Evolutionary conservation across 2,113 vertebrate species (phyloP).

Genomic region (Thomomys bottae): DNA sequence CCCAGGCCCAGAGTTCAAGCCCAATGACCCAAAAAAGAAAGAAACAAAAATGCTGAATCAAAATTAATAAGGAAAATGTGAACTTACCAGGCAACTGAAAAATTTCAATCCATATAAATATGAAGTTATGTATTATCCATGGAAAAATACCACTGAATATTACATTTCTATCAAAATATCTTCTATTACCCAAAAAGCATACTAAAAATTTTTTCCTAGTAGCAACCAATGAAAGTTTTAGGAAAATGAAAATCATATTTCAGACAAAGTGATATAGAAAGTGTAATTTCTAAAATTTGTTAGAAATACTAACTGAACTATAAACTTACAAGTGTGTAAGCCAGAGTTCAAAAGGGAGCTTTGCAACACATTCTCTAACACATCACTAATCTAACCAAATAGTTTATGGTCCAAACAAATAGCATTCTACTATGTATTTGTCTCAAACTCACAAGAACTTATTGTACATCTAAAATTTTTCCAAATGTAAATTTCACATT

Average conservation of each 20-base stretch:
- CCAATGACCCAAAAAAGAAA: too few species aligned
- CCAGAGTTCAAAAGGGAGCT: background rate
- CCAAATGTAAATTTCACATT: background rate
- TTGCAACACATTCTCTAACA: slow-evolving; percentile 2
- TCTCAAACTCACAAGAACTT: background rate
- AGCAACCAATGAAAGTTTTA: slow-evolving; percentile 12
- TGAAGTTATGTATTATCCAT: slow-evolving; percentile 72
- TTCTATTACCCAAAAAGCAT: slow-evolving; percentile 66
- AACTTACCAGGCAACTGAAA: slow-evolving; percentile 79
- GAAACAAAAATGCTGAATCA: slow-evolving; percentile 84
- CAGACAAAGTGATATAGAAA: background rate
- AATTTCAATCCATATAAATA: slow-evolving; percentile 80
- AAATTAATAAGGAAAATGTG: slow-evolving; percentile 82
- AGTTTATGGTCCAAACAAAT: slow-evolving; percentile 30
- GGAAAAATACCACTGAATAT: slow-evolving; percentile 63
- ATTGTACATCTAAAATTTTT: background rate
- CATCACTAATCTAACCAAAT: background rate
- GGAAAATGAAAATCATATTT: background rate
- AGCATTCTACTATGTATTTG: background rate
- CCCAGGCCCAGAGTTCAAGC: too few species aligned
- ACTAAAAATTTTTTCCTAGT: slow-evolving; percentile 50
- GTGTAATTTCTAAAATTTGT: background rate
- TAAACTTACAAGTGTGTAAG: background rate
- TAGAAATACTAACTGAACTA: slow-evolving; percentile 27
- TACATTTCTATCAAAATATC: slow-evolving; percentile 71